phyloP scores from a whole-genome alignment of 2,113 vertebrate species.

The Tragelaphus imberbis region DNA sequence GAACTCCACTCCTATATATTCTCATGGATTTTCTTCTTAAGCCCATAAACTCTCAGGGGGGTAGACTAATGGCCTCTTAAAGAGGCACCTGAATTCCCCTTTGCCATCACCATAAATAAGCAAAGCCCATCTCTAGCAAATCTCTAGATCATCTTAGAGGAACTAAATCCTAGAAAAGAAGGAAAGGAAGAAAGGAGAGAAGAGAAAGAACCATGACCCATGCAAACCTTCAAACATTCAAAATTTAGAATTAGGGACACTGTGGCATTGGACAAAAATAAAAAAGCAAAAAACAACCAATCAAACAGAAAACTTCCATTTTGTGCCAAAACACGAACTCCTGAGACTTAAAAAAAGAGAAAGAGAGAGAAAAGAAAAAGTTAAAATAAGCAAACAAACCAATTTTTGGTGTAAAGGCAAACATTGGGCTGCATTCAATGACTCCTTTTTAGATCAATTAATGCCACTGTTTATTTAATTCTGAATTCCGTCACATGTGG shows the following conservation, averaged over 20 bases:
- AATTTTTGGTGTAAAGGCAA: neutral
- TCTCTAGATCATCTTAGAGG: neutral
- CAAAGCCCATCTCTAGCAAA: neutral
- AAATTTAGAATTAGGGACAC: neutral
- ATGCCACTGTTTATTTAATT: constrained; percentile 75
- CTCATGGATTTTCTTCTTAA: constrained; percentile 58
- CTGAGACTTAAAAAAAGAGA: neutral
- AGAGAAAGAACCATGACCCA: neutral
- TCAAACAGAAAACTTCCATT: neutral
- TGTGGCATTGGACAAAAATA: neutral
- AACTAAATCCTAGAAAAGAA: constrained; percentile 8
- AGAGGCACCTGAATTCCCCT: constrained; percentile 13
- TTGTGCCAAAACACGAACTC: neutral
- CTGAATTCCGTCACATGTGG: constrained; percentile 55
- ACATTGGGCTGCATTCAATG: neutral
- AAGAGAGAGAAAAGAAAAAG: neutral
- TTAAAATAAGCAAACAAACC: constrained; percentile 31
- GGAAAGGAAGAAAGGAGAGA: neutral
- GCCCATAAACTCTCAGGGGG: constrained; percentile 42
- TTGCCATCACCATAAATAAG: neutral
- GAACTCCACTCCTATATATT: constrained; percentile 32
- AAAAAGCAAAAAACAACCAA: neutral
- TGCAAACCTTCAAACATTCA: neutral
- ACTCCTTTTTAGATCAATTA: constrained; percentile 61
- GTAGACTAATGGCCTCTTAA: constrained; percentile 61